A percentile compares a stretch with the other conserved stretches of the same genome.
Evolutionary conservation across 2,113 vertebrate genomes (phyloP).

Genomic region (Glaucomys volans): DNA sequence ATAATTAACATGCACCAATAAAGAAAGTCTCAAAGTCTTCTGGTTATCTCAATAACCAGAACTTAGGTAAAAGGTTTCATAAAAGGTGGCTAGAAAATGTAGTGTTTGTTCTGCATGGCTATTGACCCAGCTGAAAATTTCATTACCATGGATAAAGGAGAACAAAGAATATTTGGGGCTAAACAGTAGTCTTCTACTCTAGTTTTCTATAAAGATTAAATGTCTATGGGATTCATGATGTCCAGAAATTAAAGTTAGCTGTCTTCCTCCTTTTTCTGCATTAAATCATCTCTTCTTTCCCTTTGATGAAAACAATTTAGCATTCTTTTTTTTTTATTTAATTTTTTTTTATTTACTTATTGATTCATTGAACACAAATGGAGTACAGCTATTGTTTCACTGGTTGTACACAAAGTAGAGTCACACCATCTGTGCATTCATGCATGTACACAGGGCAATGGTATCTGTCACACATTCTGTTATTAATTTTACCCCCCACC

Average conservation of each 20-base stretch:
- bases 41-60: not conserved
- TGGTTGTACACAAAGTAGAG: too few relatives aligned
- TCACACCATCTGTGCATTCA: too few relatives aligned
- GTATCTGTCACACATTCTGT: too few relatives aligned
- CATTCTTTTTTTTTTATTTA: too few relatives aligned
- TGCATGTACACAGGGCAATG: too few relatives aligned
- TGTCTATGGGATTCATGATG: not conserved
- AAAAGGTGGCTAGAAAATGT: not conserved
- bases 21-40: not conserved
- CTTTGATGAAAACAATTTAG: constrained; percentile 2
- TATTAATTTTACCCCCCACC: too few relatives aligned
- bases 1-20: not conserved
- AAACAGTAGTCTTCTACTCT: not conserved
- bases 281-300: not conserved
- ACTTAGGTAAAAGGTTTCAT: not conserved
- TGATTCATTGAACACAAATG: too few relatives aligned
- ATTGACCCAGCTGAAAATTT: not conserved
- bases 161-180: not conserved
- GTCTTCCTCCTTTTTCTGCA: not conserved
- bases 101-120: not conserved
- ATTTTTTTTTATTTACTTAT: too few relatives aligned
- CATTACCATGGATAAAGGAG: not conserved
- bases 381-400: too few relatives aligned
- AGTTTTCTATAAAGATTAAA: not conserved
- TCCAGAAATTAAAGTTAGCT: not conserved